Evolutionary conservation across 2,113 vertebrate species (phyloP).

Genomic region (Cranoglanis bouderius): DNA sequence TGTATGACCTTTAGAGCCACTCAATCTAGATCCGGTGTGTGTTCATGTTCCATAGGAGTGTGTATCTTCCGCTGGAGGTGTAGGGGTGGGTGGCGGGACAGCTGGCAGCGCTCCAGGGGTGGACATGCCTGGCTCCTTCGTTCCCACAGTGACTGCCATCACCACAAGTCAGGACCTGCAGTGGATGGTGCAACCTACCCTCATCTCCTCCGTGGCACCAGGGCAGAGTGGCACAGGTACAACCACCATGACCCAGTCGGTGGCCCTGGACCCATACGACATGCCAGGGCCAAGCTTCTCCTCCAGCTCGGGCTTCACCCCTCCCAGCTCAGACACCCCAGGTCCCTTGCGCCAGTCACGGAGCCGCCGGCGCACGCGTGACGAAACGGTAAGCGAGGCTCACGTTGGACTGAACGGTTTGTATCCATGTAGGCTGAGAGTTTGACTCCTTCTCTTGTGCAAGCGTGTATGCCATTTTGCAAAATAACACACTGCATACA

Average conservation of each 20-base stretch:
- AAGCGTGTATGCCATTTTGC: neutral
- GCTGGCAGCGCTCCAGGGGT: slow-evolving; percentile 74
- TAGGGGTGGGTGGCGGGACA: slow-evolving; percentile 68
- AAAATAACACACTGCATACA: neutral
- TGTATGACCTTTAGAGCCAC: neutral
- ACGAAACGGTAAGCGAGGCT: slow-evolving; percentile 84
- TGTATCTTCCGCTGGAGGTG: slow-evolving; percentile 69
- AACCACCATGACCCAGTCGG: slow-evolving; percentile 74
- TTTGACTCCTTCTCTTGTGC: neutral
- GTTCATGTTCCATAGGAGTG: slow-evolving; percentile 67
- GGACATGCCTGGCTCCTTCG: slow-evolving; percentile 94
- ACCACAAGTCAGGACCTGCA: slow-evolving; percentile 96
- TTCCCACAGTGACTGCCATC: slow-evolving; percentile 96
- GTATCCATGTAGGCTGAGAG: neutral
- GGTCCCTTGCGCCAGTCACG: slow-evolving; percentile 76
- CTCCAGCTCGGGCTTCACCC: slow-evolving; percentile 73
- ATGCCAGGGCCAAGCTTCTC: slow-evolving; percentile 89
- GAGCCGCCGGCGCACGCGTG: slow-evolving; percentile 80
- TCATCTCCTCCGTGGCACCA: slow-evolving; percentile 92
- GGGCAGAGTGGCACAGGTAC: slow-evolving; percentile 76
- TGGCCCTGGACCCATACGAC: slow-evolving; percentile 85
- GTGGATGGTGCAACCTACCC: slow-evolving; percentile 95
- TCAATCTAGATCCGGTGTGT: slow-evolving; percentile 1
- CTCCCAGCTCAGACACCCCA: slow-evolving; percentile 67
- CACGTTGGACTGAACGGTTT: neutral